Percentiles rank a stretch among this genome's conserved stretches.
Evolutionary conservation across 35 echinoderm and acorn worm genomes (phyloP).

Genomic region (Nesometra sesokonis): DNA sequence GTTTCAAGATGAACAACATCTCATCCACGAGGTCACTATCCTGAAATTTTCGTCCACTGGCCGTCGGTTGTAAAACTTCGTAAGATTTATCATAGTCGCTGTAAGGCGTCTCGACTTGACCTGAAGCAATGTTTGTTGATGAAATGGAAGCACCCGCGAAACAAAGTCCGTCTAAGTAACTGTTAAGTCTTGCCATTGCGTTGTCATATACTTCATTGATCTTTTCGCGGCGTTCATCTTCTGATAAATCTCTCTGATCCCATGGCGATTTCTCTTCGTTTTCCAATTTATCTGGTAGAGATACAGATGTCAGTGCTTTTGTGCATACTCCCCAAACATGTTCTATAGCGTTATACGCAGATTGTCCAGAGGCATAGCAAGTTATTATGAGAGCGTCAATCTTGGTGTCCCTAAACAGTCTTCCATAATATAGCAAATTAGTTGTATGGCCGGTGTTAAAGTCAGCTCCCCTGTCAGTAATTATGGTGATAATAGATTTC

Average conservation of each 20-base stretch:
- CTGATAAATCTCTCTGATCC: not conserved
- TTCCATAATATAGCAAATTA: not conserved
- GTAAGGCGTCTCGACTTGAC: not conserved
- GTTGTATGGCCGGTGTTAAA: not conserved
- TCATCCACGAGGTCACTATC: not conserved
- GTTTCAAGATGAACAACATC: not conserved
- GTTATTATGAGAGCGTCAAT: not conserved
- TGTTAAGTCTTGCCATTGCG: not conserved
- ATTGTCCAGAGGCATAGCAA: not conserved
- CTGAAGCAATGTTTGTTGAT: not conserved
- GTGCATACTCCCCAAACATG: not conserved
- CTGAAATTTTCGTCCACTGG: not conserved
- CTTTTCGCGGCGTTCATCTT: not conserved
- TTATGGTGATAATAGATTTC: not conserved
- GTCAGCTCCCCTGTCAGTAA: slow-evolving; percentile 39
- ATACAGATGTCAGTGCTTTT: not conserved
- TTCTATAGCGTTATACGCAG: not conserved
- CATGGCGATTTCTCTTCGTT: not conserved
- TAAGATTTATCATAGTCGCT: not conserved
- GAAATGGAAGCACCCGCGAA: not conserved
- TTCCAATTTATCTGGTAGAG: not conserved
- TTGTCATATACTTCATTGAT: not conserved
- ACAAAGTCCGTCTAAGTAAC: not conserved
- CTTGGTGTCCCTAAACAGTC: not conserved
- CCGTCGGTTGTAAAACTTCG: not conserved